A percentile compares a stretch with the other conserved stretches of the same genome.
These are phyloP conservation scores for Sarcophaga variegata DNA, from an alignment of 2,888 invertebrate genomes.

Conservation along the genomic window DNA sequence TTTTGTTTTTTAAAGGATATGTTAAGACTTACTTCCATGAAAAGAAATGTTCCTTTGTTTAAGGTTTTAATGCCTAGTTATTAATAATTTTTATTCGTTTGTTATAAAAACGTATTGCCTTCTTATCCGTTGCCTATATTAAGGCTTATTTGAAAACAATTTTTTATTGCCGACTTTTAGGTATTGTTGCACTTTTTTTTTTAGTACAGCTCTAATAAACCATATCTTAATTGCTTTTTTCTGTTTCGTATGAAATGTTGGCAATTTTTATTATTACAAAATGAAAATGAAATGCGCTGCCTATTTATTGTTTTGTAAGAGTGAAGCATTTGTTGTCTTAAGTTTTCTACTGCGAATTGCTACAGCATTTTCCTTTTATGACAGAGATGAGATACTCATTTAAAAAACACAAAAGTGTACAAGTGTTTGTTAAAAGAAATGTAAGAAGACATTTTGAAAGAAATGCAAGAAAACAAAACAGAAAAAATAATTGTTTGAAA, in stretches of 20 bases:
- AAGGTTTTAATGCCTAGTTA: background rate
- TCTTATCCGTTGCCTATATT: slow-evolving; percentile 8
- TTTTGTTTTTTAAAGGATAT: too few relatives aligned
- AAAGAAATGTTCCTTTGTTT: background rate
- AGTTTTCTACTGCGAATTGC: too few relatives aligned
- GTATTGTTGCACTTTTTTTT: slow-evolving; percentile 4
- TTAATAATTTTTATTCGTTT: too few relatives aligned
- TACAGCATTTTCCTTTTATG: too few relatives aligned
- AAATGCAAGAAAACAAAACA: slow-evolving; percentile 14
- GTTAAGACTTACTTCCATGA: background rate
- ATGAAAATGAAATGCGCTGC: too few relatives aligned
- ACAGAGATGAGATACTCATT: too few relatives aligned
- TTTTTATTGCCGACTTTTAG: slow-evolving; percentile 30
- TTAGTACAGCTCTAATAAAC: background rate
- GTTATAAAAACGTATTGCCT: too few relatives aligned
- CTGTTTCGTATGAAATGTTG: too few relatives aligned
- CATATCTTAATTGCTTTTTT: background rate
- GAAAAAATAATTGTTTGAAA: slow-evolving; percentile 18
- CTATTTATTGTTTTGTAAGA: too few relatives aligned
- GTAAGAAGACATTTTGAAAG: slow-evolving; percentile 2
- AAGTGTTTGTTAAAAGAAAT: background rate
- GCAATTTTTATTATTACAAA: too few relatives aligned
- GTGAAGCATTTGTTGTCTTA: too few relatives aligned
- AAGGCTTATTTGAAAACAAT: background rate
- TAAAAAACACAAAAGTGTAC: too few relatives aligned